Evolutionary conservation across 1,140 invertebrate species (phyloP).

Genomic region (Streblospio benedicti): DNA sequence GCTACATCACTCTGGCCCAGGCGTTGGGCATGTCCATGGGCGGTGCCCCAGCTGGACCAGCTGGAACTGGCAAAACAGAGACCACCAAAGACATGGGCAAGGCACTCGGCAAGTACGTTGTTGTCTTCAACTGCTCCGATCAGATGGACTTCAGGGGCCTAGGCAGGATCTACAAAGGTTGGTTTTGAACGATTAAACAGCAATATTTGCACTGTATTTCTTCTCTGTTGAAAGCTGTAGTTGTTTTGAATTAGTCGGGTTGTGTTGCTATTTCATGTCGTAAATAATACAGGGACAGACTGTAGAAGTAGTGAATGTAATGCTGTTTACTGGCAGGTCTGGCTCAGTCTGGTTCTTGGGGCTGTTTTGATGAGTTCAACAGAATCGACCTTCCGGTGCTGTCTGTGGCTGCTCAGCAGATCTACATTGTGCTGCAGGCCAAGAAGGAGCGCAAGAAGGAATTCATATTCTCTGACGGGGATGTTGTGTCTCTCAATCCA

Average conservation of each 20-base stretch:
- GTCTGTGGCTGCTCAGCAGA: conserved; percentile 91
- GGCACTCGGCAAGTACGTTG: conserved; percentile 91
- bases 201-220: too few relatives aligned
- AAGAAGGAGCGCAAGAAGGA: conserved; percentile 80
- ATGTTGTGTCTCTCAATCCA: conserved; percentile 82
- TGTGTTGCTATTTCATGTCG: too few relatives aligned
- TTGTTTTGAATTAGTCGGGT: too few relatives aligned
- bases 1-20: conserved; percentile 92
- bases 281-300: too few relatives aligned
- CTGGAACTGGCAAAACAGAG: too few relatives aligned
- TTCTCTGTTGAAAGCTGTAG: too few relatives aligned
- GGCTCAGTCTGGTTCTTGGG: conserved; percentile 93
- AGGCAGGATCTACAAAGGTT: conserved; percentile 49
- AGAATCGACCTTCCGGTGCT: conserved; percentile 86
- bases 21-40: conserved; percentile 92
- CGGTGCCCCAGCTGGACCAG: conserved; percentile 86
- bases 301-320: too few relatives aligned
- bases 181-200: too few relatives aligned
- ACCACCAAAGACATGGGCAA: conserved; percentile 98
- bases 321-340: conserved; percentile 51
- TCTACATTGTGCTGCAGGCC: conserved; percentile 83
- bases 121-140: conserved; percentile 97
- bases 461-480: conserved; percentile 89
- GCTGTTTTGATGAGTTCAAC: too few relatives aligned
- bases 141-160: conserved; percentile 89